phyloP scores from a whole-genome alignment of 2,113 vertebrate species.

The Ptyas mucosa region DNA sequence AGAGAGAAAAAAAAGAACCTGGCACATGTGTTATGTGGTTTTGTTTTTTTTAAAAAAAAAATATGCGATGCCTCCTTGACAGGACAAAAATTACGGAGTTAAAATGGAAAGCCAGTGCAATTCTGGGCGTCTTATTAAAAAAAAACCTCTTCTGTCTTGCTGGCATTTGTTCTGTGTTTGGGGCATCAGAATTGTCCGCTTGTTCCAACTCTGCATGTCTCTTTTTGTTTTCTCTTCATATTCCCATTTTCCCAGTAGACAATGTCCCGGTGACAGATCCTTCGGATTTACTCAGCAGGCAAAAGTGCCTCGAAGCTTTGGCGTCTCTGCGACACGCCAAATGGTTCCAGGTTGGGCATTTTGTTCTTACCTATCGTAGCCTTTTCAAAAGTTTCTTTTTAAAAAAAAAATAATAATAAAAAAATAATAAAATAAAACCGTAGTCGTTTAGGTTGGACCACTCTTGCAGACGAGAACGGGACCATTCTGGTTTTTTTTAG shows the following conservation, averaged over 20 bases:
- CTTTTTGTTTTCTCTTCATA: slow-evolving; percentile 59
- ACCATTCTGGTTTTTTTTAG: slow-evolving; percentile 80
- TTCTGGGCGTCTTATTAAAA: slow-evolving; percentile 76
- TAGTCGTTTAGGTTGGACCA: slow-evolving; percentile 47
- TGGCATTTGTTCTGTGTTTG: slow-evolving; percentile 66
- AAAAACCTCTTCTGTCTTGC: slow-evolving; percentile 61
- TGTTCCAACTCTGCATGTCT: slow-evolving; percentile 81
- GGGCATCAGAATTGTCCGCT: slow-evolving; percentile 72
- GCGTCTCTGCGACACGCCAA: slow-evolving; percentile 99
- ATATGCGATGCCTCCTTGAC: slow-evolving; percentile 60
- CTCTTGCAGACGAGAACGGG: slow-evolving; percentile 58
- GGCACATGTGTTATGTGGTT: slow-evolving; percentile 21
- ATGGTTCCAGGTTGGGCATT: slow-evolving; percentile 99
- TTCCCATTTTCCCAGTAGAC: slow-evolving; percentile 90
- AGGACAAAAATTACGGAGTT: slow-evolving; percentile 15
- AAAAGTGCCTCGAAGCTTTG: slow-evolving; percentile 99
- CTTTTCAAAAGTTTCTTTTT: slow-evolving; percentile 67
- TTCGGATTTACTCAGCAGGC: slow-evolving; percentile 98
- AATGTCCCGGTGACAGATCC: slow-evolving; percentile 93
- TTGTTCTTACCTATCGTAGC: slow-evolving; percentile 84
- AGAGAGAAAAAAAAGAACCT: slow-evolving; percentile 54
- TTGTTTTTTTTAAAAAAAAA: slow-evolving; percentile 32
- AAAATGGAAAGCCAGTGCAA: not conserved
- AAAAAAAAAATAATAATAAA: not conserved
- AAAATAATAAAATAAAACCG: not conserved